These are phyloP conservation scores for Halyomorpha halys DNA, from an alignment of 1,140 invertebrate genomes.

Conservation along the genomic window DNA sequence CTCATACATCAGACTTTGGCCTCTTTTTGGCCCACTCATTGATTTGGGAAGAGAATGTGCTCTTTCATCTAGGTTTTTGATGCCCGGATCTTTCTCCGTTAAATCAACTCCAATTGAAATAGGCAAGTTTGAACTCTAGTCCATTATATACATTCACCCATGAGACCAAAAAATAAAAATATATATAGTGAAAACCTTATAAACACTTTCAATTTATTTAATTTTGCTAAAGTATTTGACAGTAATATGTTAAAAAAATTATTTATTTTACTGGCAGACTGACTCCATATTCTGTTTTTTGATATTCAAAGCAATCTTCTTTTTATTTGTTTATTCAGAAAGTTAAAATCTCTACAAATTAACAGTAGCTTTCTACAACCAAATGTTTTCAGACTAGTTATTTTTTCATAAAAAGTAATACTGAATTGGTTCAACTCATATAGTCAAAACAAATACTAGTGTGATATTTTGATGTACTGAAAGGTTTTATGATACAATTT, in stretches of 20 bases:
- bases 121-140: background rate
- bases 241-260: no score
- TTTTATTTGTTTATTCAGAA: no score
- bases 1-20: background rate
- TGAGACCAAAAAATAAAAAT: background rate
- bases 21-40: background rate
- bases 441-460: no score
- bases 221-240: background rate
- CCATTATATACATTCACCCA: background rate
- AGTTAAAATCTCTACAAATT: no score
- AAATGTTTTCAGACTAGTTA: no score
- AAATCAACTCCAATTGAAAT: background rate
- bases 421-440: no score
- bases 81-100: background rate
- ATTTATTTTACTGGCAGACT: no score
- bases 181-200: background rate
- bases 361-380: no score
- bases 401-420: no score
- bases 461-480: no score
- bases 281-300: background rate
- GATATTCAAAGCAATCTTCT: background rate
- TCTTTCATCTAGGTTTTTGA: background rate
- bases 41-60: background rate
- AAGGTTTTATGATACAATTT: no score
- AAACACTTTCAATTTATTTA: no score